These are phyloP conservation scores for Colostygia pectinataria DNA, from an alignment of 2,888 invertebrate genomes.

Conservation along the genomic window DNA sequence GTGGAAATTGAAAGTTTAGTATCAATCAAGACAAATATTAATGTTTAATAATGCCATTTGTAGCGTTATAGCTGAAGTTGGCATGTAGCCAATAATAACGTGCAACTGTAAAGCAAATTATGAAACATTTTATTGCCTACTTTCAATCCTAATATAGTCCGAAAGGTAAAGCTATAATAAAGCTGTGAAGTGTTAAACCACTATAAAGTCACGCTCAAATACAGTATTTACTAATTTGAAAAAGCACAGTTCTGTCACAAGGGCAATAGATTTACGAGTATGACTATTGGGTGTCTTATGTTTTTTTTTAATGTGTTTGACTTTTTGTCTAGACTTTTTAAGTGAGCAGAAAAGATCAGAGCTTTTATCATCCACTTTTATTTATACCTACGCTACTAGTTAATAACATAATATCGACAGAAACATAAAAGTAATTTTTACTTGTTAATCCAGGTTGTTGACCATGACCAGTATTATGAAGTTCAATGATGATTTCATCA, in stretches of 20 bases:
- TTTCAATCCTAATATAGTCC: conserved; percentile 5
- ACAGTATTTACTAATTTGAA: too few relatives aligned
- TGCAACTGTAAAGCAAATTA: conserved; percentile 16
- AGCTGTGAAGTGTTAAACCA: background rate
- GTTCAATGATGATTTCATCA: conserved; percentile 3
- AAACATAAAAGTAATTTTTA: background rate
- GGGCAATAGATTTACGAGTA: too few relatives aligned
- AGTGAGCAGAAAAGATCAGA: too few relatives aligned
- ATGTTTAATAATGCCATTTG: conserved; percentile 31
- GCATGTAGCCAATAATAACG: conserved; percentile 26
- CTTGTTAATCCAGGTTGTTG: conserved; percentile 28
- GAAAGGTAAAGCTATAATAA: conserved; percentile 1
- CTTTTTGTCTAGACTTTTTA: too few relatives aligned
- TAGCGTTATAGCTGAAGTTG: conserved; percentile 23
- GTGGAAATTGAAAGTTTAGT: conserved; percentile 35
- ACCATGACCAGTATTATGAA: conserved; percentile 22
- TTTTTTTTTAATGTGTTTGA: too few relatives aligned
- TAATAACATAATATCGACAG: too few relatives aligned
- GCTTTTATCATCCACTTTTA: too few relatives aligned
- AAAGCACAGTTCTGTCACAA: too few relatives aligned
- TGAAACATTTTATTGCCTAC: conserved; percentile 10
- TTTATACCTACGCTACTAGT: too few relatives aligned
- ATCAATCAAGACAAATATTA: conserved; percentile 34
- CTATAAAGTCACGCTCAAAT: background rate
- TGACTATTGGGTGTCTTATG: too few relatives aligned